A percentile compares a stretch with the other conserved stretches of the same genome.
Evolutionary conservation across 2,888 invertebrate species (phyloP).

Genomic region (Phyto melanocephala): DNA sequence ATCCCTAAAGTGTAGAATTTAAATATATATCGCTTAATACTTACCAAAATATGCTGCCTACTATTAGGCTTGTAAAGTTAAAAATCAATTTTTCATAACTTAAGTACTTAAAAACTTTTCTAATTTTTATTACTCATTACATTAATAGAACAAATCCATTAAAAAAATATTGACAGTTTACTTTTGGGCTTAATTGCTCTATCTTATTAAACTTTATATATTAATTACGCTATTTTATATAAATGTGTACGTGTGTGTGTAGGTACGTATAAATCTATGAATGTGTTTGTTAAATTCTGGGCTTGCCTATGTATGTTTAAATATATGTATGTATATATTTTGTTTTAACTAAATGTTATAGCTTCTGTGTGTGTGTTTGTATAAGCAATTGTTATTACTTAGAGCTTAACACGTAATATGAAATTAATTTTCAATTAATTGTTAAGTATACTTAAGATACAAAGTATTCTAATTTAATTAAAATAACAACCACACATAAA

Average conservation of each 20-base stretch:
- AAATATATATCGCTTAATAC: too few relatives aligned
- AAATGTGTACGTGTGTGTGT: too few relatives aligned
- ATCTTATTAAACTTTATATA: background rate
- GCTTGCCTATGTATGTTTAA: background rate
- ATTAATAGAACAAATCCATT: background rate
- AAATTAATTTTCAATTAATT: constrained; percentile 57
- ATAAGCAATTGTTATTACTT: background rate
- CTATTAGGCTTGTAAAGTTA: constrained; percentile 6
- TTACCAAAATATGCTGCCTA: background rate
- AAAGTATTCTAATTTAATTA: constrained; percentile 40
- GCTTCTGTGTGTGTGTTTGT: too few relatives aligned
- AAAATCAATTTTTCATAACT: background rate
- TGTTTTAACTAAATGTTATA: background rate
- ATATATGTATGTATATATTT: background rate
- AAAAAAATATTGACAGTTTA: background rate
- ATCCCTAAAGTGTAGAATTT: too few relatives aligned
- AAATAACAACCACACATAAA: background rate
- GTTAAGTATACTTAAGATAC: constrained; percentile 26
- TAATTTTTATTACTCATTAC: background rate
- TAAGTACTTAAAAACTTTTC: background rate
- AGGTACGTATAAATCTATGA: too few relatives aligned
- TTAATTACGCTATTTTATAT: background rate
- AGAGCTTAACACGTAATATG: constrained; percentile 29
- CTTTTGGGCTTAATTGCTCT: background rate
- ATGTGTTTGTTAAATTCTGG: background rate